phyloP scores from a whole-genome alignment of 23 tunicate genomes.

The Diplosoma virens region DNA sequence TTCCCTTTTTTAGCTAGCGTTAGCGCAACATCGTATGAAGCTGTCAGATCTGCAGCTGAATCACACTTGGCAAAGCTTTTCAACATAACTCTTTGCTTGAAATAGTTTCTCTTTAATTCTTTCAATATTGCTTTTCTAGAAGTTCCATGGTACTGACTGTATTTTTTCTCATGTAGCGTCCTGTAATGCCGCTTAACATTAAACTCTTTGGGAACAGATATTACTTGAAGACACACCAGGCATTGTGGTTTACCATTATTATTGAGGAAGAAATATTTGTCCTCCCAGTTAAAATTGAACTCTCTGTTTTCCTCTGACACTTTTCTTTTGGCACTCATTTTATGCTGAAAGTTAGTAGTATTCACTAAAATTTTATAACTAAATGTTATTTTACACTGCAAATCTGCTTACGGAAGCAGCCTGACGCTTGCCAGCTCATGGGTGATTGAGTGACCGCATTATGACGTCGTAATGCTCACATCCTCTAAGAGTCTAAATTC shows the following conservation, averaged over 20 bases:
- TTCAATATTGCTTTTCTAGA: slow-evolving; percentile 29
- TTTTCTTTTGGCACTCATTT: background rate
- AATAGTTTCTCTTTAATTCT: slow-evolving; percentile 12
- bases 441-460: no score
- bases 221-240: slow-evolving; percentile 21
- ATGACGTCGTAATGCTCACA: no score
- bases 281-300: slow-evolving; percentile 26
- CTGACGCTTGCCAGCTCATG: no score
- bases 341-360: no score
- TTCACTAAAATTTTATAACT: no score
- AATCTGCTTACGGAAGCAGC: no score
- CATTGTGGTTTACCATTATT: slow-evolving; percentile 36
- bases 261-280: slow-evolving; percentile 5
- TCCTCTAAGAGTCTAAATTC: no score
- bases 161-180: slow-evolving; percentile 32
- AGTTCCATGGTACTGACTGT: slow-evolving; percentile 27
- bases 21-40: slow-evolving; percentile 35
- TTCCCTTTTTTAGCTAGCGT: slow-evolving; percentile 31
- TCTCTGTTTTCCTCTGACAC: no score
- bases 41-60: slow-evolving; percentile 16
- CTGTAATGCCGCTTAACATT: slow-evolving; percentile 21
- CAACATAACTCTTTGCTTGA: slow-evolving; percentile 6
- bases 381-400: no score
- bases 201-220: slow-evolving; percentile 20
- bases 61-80: slow-evolving; percentile 1